Base-by-base conservation (phyloP, 2,888 invertebrate genomes). In the Lasiommata megera region DNA sequence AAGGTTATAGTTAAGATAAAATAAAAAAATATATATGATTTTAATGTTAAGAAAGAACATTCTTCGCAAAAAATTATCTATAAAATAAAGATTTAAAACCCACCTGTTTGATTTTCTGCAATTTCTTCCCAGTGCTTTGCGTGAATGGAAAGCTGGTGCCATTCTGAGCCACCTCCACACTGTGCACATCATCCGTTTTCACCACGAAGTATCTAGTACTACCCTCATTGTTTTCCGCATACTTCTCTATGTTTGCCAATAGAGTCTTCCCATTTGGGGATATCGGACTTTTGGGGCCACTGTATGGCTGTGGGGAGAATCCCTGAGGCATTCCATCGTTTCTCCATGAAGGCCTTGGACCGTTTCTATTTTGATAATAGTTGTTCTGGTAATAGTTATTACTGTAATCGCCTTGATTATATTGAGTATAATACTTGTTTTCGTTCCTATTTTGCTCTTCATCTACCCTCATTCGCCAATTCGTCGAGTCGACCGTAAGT, bases 21-120 rank as follows among this genome's bases (percentile, higher is more conserved):
- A n/a, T n/a, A n/a, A n/a, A n/a, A n/a, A n/a, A n/a, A n/a, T n/a
- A n/a, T n/a, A n/a, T n/a, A n/a, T n/a, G n/a, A n/a, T n/a, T n/a
- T n/a, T n/a, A n/a, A n/a, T n/a, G n/a, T n/a, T n/a, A n/a, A n/a
- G n/a, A n/a, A n/a, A n/a, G n/a, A n/a, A n/a, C n/a, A n/a, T n/a
- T n/a, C n/a, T n/a, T n/a, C n/a, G n/a, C n/a, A n/a, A n/a, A n/a
- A n/a, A n/a, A n/a, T n/a, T n/a, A n/a, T n/a, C n/a, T n/a, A n/a
- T n/a, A n/a, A n/a, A n/a, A n/a, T n/a, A n/a, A n/a, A n/a, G n/a
- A n/a, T n/a, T n/a, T n/a, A 23, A 3, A 23, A 23, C 78, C 68
- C 70, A 94, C 94, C 90, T 92, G 92, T 64, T 88, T 91, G 16
- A 90, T 82, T 64, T 92, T 92, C 67, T 93, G 86, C 56, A 95